phyloP scores from a whole-genome alignment of 2,113 vertebrate genomes.

The Egretta garzetta region DNA sequence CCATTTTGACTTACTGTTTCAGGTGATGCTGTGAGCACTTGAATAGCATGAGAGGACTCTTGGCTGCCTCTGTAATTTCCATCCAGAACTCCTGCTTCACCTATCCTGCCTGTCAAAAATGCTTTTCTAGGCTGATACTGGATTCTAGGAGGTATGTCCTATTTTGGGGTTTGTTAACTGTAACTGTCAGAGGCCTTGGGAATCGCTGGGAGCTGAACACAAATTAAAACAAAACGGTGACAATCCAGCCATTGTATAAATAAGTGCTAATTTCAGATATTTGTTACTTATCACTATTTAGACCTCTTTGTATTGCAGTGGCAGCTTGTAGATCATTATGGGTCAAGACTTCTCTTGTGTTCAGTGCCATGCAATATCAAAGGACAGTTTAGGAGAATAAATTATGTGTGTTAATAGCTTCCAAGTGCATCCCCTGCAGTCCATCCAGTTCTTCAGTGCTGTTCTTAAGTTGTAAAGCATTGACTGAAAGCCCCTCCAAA shows the following conservation, averaged over 20 bases:
- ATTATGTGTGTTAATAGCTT: background rate
- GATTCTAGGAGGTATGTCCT: slow-evolving; percentile 68
- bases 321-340: background rate
- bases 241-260: background rate
- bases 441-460: background rate
- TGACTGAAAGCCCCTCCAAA: background rate
- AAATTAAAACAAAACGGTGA: background rate
- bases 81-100: slow-evolving; percentile 77
- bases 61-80: slow-evolving; percentile 80
- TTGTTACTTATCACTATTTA: background rate
- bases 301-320: background rate
- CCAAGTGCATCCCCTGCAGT: background rate
- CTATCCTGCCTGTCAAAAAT: slow-evolving; percentile 81
- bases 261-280: background rate
- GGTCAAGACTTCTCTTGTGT: background rate
- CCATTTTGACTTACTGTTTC: background rate
- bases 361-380: background rate
- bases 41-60: slow-evolving; percentile 65
- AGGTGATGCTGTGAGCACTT: slow-evolving; percentile 61
- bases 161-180: background rate
- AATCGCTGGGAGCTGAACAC: background rate
- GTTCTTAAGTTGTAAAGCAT: background rate
- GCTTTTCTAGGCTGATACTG: slow-evolving; percentile 72
- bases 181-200: background rate
- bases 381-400: background rate